These are phyloP conservation scores for Pygmarrhopalites habei DNA, from an alignment of 1,140 invertebrate species.

Conservation along the genomic window DNA sequence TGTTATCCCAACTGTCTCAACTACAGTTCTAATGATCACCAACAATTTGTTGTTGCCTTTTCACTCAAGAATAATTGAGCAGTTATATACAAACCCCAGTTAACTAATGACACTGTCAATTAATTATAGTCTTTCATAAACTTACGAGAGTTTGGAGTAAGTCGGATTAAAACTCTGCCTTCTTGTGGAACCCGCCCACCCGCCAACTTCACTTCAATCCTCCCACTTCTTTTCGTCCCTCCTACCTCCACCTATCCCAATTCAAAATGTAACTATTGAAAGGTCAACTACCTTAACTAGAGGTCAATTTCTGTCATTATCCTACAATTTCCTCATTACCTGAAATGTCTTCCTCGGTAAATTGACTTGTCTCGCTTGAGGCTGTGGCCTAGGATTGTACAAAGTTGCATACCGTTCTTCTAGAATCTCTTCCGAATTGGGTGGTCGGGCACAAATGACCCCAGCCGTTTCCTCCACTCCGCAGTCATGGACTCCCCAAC, in stretches of 20 bases:
- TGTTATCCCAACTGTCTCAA: too few relatives aligned
- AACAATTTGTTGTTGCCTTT: too few relatives aligned
- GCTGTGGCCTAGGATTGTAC: conserved; percentile 15
- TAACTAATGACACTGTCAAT: too few relatives aligned
- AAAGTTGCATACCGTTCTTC: conserved; percentile 39
- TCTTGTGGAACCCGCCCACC: conserved; percentile 58
- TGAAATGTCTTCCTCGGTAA: not conserved
- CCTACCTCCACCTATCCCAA: too few relatives aligned
- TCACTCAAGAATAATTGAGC: not conserved
- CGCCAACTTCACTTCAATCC: conserved; percentile 47
- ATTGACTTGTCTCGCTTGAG: not conserved
- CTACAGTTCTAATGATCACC: too few relatives aligned
- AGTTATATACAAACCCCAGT: too few relatives aligned
- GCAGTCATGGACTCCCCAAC: conserved; percentile 76
- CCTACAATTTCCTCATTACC: too few relatives aligned
- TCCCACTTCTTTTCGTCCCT: too few relatives aligned
- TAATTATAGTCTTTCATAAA: too few relatives aligned
- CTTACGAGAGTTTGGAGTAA: not conserved
- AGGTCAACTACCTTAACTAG: too few relatives aligned
- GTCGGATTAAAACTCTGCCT: conserved; percentile 64
- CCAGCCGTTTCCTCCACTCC: conserved; percentile 67
- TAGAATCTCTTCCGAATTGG: conserved; percentile 18
- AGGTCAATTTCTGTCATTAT: too few relatives aligned
- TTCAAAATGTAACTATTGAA: too few relatives aligned
- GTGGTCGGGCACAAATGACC: conserved; percentile 56